Base-by-base conservation (phyloP, 2,113 vertebrate species). In the Lathamus discolor region DNA sequence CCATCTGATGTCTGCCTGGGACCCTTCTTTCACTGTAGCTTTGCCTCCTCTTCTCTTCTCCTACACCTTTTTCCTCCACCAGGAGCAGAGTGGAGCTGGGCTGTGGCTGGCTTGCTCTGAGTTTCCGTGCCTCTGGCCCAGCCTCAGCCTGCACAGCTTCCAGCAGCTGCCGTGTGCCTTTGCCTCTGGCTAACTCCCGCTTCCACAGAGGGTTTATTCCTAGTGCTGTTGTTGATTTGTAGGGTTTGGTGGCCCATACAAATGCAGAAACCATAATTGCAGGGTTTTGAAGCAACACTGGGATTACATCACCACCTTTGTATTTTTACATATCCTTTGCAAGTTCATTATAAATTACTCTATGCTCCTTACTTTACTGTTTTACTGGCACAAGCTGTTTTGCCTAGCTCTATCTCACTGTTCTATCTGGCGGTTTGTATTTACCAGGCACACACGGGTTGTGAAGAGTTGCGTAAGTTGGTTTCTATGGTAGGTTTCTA, bases 231-330 rank as follows among this genome's bases (percentile, higher is more conserved):
- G 43, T 15, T n/a, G 67, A 41, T 78, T 76, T 76, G 29, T 3
- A 43, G 62, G 55, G 5, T 46, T 91, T 72, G 61, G 61, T 64
- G 83, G 27, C 52, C 74, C 44, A 28, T 33, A 37, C 8, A 27
- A 59, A 61, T 31, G 24, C 59, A 80, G 73, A 72, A 86, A 55
- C 43, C 41, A 23, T 66, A 91, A 57, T 88, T 87, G 81, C 35
- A 93, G 68, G 35, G 23, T 64, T 96, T 91, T 90, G 95, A 96
- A 97, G 67, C 93, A 87, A 70, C 75, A 41, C 86, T 91, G 5
- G 4, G 49, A 70, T 97, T 90, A 96, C 90, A 90, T 96, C 96
- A 91, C 57, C 1, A 4, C 52, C 87, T 97, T 97, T 96, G 83
- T 96, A 77, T 95, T 98, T 76, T 92, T 51, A 27, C 13, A 59